A percentile compares a stretch with the other conserved stretches of the same genome.
Conservation (phyloP, 2,888 invertebrate species). For the Pollenia amentaria region DNA sequence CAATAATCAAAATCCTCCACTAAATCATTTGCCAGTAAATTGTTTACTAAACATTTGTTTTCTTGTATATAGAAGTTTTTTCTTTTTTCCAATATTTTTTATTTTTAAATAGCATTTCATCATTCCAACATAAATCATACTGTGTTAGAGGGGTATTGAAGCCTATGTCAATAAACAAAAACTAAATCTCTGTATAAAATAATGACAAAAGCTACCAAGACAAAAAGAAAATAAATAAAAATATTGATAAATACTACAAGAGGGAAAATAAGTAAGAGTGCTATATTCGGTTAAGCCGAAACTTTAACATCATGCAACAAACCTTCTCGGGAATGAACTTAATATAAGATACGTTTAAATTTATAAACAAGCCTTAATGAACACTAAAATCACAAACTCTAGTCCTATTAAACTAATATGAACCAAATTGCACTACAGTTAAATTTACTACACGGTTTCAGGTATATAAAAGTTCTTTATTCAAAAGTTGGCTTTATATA, state of each 20-base stretch:
- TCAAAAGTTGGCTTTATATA: background rate
- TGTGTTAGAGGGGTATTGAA: slow-evolving; percentile 14
- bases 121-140: slow-evolving; percentile 59
- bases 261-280: too few relatives aligned
- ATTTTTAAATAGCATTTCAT: slow-evolving; percentile 40
- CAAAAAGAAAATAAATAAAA: slow-evolving; percentile 46
- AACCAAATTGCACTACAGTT: too few relatives aligned
- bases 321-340: too few relatives aligned
- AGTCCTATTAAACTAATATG: too few relatives aligned
- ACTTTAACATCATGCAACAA: too few relatives aligned
- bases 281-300: too few relatives aligned
- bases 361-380: too few relatives aligned
- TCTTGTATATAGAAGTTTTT: background rate
- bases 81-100: background rate
- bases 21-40: slow-evolving; percentile 67
- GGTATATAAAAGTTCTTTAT: too few relatives aligned
- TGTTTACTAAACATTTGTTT: slow-evolving; percentile 53
- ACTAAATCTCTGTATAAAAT: slow-evolving; percentile 63
- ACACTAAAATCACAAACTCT: too few relatives aligned
- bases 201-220: slow-evolving; percentile 49
- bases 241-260: background rate
- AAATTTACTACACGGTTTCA: too few relatives aligned
- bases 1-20: slow-evolving; percentile 46
- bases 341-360: too few relatives aligned
- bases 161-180: slow-evolving; percentile 58